Base-by-base conservation (phyloP, 2,888 invertebrate genomes). In the Dendrolimus pini region DNA sequence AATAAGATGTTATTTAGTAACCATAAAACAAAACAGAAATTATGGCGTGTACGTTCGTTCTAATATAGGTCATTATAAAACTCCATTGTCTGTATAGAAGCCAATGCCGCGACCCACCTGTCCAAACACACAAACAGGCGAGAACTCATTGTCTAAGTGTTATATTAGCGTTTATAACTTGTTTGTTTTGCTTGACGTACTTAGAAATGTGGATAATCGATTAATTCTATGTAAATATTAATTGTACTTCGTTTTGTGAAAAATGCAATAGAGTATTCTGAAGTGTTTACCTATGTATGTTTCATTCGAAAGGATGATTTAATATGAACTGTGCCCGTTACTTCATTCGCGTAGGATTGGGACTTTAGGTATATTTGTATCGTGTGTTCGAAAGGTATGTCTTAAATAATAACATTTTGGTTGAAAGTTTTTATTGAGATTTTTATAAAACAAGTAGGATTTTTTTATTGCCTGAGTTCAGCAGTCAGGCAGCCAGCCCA, bases 101-200 rank as follows among this genome's bases (percentile, higher is more conserved):
- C 56, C 68, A 69, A 66, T 64, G 65, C 66, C 66, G 57, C 30
- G 1, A 41, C 41, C 54, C 69, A 70, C 47, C 63, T 74, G 70
- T 61, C 54, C 56, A 71, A 71, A 74, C 61, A 68, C 2, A 47
- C 47, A 47, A 47, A 47, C 47, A 47, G 47, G 8, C 47, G 12
- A 10, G 47, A 47, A 8, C 12, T 47, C 47, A 10, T 47, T 47
- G 47, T 47, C 12, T 47, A 47, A 47, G 47, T 47, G 47, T 47
- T 47, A 47, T 47, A 47, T 47, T 47, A 47, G 47, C 59, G 60
- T 65, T 63, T 57, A 65, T 68, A 67, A 66, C 68, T 56, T 70
- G 60, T 72, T 69, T 69, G 62, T 59, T 58, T 56, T 65, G 60
- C 62, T 65, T 62, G 68, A 55, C 62, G 59, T 60, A 53, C 58